Percentiles rank a stretch among this genome's conserved stretches.
Conservation (phyloP, 2,888 invertebrate genomes). For the Cecidostiba fungosa region DNA sequence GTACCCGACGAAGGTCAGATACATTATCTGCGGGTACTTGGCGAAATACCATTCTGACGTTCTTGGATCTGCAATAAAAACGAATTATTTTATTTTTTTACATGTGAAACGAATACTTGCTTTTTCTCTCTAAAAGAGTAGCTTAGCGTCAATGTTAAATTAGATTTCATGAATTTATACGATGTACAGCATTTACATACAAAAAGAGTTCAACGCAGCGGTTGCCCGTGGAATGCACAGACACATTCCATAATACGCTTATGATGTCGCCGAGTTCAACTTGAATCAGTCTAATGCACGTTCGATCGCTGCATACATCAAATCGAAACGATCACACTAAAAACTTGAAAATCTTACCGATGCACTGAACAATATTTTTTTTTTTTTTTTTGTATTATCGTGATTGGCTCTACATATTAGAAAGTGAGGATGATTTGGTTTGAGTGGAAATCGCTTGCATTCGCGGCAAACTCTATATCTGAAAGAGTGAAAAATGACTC, state of each 20-base stretch:
- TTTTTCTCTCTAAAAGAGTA: not conserved
- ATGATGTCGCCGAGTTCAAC: not conserved
- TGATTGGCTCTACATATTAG: no score
- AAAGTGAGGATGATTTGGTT: no score
- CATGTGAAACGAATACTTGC: no score
- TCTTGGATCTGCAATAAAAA: constrained; percentile 81
- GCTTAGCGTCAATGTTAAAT: not conserved
- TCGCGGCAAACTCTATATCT: no score
- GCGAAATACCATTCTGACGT: constrained; percentile 85
- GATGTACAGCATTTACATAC: not conserved
- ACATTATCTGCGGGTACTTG: constrained; percentile 83
- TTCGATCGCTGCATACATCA: not conserved
- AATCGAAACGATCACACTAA: no score
- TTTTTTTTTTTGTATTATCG: no score
- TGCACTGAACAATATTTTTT: no score
- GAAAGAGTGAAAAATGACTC: no score
- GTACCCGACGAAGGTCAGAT: constrained; percentile 82
- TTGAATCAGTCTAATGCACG: not conserved
- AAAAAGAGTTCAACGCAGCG: not conserved
- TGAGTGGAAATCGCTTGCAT: no score
- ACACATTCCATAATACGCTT: not conserved
- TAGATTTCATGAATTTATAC: not conserved
- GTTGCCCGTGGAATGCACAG: not conserved
- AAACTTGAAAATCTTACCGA: no score
- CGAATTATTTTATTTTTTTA: not conserved